Evolutionary conservation across 2,888 invertebrate genomes (phyloP), one percentile per base, ranked within the genome.

Genomic region (Marasmarcha lunaedactyla): DNA sequence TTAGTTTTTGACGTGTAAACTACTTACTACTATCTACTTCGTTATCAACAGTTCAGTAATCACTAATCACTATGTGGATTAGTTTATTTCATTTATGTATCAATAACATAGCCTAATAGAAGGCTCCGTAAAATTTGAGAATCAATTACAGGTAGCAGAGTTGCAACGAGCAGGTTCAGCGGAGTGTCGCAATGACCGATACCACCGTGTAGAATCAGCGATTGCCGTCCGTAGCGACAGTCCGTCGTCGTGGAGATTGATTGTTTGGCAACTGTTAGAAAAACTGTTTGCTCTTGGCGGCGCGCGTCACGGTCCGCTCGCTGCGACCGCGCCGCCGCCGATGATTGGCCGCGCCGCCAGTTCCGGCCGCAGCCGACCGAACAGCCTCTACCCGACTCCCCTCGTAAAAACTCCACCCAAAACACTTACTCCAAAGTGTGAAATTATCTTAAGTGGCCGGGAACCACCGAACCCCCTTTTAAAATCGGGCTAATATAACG

Each of bases 401-500:
- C 36, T 43, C 13, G 42, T 42, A 54, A n/a, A n/a, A 62, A 57
- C 59, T 58, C 51, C 52, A 54, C 56, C 55, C 52, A 56, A 62
- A 74, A 73, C 71, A 72, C 69, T 73, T 74, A 70, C 59, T 62
- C 51, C 47, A 49, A 72, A 71, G 71, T 77, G 77, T 74, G 71
- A 79, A 79, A 78, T 77, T 78, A 77, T 68, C 71, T 71, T 77
- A 78, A 79, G 73, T 77, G 72, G 70, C 46, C 62, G 59, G 63
- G 71, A 59, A 71, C 65, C 63, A 69, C 56, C 63, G 65, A 66
- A 68, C 65, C 61, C 63, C 58, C 64, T 60, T 68, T 72, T 66
- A 71, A 71, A 73, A 66, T 71, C 68, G 66, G 60, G 54, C 63
- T 71, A 67, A 70, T 69, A 63, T 78, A 79, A 79, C 76, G 74